Percentiles rank a stretch among this genome's conserved stretches.
Conservation (phyloP, 2,113 vertebrate species). For the Neopipo cinnamomea region DNA sequence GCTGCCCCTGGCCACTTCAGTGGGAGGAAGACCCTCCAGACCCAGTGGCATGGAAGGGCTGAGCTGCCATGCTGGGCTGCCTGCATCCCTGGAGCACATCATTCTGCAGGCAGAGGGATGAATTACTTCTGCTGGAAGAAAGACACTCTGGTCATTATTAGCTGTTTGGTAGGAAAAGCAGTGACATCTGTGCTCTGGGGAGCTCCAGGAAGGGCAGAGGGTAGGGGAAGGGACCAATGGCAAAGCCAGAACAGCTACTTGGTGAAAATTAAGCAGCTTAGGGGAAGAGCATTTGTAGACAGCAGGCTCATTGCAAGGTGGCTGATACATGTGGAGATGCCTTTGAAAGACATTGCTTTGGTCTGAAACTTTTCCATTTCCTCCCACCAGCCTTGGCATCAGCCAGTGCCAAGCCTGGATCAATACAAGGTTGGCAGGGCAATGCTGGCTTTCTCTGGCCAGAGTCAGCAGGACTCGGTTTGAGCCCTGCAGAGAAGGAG, state of each 20-base stretch:
- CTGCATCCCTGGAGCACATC: background rate
- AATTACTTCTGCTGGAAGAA: background rate
- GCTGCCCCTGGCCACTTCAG: background rate
- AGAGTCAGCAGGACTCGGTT: background rate
- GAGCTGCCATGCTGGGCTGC: background rate
- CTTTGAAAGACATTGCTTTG: background rate
- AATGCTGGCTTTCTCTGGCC: background rate
- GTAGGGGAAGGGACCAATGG: rapidly evolving
- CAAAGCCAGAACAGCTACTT: background rate
- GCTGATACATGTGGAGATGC: background rate
- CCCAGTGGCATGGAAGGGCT: background rate
- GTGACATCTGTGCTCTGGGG: background rate
- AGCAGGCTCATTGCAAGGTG: background rate
- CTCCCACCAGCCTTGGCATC: background rate
- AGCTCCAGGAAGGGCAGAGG: background rate
- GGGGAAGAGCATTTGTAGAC: background rate
- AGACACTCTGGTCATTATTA: background rate
- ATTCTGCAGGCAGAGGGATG: background rate
- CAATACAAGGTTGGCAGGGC: background rate
- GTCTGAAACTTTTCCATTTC: background rate
- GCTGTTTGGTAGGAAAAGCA: background rate
- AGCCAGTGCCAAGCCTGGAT: background rate
- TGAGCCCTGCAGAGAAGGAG: background rate
- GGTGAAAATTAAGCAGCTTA: background rate
- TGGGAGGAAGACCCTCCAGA: background rate